Evolutionary conservation across 2,797 vertebrate species (phyloP).

Genomic region (Adrianichthys oophorus): DNA sequence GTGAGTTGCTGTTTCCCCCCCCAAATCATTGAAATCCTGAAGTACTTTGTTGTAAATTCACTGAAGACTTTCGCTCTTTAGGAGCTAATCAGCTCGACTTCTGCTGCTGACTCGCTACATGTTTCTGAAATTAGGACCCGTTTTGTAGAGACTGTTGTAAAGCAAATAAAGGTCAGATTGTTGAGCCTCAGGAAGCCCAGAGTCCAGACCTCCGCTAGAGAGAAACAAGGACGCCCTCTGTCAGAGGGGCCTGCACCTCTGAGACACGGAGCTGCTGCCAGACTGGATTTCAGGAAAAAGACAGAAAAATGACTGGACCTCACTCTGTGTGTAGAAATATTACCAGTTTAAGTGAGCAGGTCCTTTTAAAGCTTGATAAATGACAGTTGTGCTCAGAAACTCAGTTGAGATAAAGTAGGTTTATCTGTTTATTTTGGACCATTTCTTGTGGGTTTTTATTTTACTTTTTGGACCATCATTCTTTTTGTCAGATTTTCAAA

Average conservation of each 20-base stretch:
- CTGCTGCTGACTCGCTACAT: constrained; percentile 24
- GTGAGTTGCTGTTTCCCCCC: constrained; percentile 4
- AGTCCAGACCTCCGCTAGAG: constrained; percentile 57
- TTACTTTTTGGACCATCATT: not conserved
- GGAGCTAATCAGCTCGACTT: constrained; percentile 27
- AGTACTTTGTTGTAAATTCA: constrained; percentile 24
- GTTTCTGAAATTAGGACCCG: constrained; percentile 35
- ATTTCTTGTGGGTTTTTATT: not conserved
- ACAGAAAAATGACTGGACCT: constrained; percentile 50
- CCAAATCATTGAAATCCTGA: constrained; percentile 19
- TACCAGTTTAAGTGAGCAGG: constrained; percentile 8
- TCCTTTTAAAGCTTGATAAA: not conserved
- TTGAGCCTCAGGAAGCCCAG: constrained; percentile 46
- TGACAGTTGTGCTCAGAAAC: constrained; percentile 6
- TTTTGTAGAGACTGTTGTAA: constrained; percentile 52
- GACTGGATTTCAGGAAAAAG: constrained; percentile 40
- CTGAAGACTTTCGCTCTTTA: constrained; percentile 30
- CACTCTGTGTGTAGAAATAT: constrained; percentile 45
- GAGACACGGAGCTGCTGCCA: constrained; percentile 50
- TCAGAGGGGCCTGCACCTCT: constrained; percentile 45
- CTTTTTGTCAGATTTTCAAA: not conserved
- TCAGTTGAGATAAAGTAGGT: not conserved
- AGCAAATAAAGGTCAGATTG: constrained; percentile 65
- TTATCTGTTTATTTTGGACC: not conserved
- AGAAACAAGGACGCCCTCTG: constrained; percentile 69